Conservation (phyloP, 2,113 vertebrate genomes). For the Microcebus murinus region DNA sequence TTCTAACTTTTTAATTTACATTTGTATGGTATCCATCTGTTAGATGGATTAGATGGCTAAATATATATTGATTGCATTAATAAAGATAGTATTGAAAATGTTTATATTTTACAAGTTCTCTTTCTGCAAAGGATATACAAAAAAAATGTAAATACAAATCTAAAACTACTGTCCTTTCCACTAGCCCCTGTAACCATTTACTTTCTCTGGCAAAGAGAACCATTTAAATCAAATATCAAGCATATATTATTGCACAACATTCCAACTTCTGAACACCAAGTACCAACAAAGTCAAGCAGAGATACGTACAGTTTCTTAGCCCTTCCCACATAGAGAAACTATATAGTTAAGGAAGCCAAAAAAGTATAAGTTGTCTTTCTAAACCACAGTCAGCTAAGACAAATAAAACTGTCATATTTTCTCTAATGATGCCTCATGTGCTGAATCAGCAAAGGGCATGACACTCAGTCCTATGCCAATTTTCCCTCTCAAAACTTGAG, state of each 20-base stretch:
- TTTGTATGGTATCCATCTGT: neutral
- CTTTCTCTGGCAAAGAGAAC: neutral
- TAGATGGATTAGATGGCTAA: neutral
- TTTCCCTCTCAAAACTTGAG: neutral
- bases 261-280: neutral
- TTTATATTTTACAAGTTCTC: neutral
- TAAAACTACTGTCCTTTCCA: neutral
- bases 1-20: neutral
- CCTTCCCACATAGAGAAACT: neutral
- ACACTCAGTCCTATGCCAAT: neutral
- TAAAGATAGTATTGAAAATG: neutral
- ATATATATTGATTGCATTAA: neutral
- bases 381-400: neutral
- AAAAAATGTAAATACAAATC: neutral
- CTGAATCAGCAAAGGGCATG: neutral
- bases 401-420: neutral
- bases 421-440: neutral
- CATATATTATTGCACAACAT: neutral
- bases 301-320: neutral
- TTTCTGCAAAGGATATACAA: neutral
- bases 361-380: neutral
- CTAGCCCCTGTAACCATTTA: neutral
- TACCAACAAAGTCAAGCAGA: constrained; percentile 41
- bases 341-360: neutral
- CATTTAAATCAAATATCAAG: neutral